phyloP scores from a whole-genome alignment of 2,113 vertebrate genomes.

The Paramisgurnus dabryanus region DNA sequence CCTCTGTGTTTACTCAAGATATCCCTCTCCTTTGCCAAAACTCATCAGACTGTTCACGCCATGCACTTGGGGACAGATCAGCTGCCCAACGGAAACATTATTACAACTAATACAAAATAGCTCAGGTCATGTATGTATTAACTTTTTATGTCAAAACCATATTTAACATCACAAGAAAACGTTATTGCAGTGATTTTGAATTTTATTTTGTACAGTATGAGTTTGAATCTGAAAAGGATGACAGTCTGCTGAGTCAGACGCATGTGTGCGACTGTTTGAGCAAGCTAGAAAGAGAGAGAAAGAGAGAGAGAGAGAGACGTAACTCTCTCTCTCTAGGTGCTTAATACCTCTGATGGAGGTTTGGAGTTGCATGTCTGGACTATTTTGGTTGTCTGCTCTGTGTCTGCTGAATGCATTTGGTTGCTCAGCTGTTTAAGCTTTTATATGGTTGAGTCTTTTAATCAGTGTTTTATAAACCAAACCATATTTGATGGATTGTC shows the following conservation, averaged over 20 bases:
- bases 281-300: neutral
- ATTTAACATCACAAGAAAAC: neutral
- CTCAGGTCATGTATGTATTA: neutral
- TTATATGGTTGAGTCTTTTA: neutral
- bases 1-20: slow-evolving; percentile 36
- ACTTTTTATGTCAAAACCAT: neutral
- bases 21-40: slow-evolving; percentile 37
- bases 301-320: neutral
- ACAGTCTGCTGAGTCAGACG: neutral
- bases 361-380: neutral
- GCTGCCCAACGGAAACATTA: slow-evolving; percentile 2
- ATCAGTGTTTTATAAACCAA: slow-evolving; percentile 6
- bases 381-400: slow-evolving; percentile 12
- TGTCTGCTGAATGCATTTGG: slow-evolving; percentile 5
- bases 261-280: neutral
- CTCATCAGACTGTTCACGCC: slow-evolving; percentile 24
- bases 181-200: neutral
- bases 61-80: slow-evolving; percentile 11
- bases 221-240: neutral
- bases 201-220: neutral
- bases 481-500: slow-evolving; percentile 14
- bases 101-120: neutral
- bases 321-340: neutral
- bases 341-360: neutral
- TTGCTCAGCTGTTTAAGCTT: neutral